Percentiles rank a stretch among this genome's conserved stretches.
These are phyloP conservation scores for Microcebus lehilahytsara DNA, from an alignment of 2,113 vertebrate species.

Conservation along the genomic window DNA sequence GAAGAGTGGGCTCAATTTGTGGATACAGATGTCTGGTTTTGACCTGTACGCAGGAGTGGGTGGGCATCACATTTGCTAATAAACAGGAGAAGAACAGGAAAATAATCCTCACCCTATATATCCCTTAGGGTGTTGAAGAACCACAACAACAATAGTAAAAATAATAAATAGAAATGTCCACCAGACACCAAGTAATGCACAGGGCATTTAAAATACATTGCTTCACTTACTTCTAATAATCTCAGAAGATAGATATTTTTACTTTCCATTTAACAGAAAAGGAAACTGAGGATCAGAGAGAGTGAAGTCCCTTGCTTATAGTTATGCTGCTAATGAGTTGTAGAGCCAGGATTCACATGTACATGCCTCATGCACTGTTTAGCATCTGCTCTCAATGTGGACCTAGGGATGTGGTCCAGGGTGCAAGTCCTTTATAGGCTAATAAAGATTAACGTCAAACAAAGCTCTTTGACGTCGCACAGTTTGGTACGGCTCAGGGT, in stretches of 20 bases:
- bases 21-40: not conserved
- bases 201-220: not conserved
- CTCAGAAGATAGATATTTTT: not conserved
- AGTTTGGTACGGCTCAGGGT: not conserved
- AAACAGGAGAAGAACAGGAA: not conserved
- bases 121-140: not conserved
- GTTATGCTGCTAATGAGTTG: not conserved
- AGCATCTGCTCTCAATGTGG: not conserved
- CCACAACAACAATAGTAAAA: not conserved
- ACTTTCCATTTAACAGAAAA: not conserved
- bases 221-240: not conserved
- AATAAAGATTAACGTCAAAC: not conserved
- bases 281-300: not conserved
- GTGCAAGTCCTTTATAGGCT: not conserved
- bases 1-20: not conserved
- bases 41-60: not conserved
- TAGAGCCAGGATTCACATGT: not conserved
- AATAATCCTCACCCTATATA: not conserved
- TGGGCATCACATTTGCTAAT: not conserved
- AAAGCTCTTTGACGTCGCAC: not conserved
- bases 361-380: not conserved
- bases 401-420: not conserved
- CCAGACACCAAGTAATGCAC: not conserved
- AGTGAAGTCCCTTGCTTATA: not conserved
- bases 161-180: not conserved